Evolutionary conservation across 2,888 invertebrate species (phyloP), one percentile per base, ranked within the genome.

Genomic region (Cremastobaeus sp.): DNA sequence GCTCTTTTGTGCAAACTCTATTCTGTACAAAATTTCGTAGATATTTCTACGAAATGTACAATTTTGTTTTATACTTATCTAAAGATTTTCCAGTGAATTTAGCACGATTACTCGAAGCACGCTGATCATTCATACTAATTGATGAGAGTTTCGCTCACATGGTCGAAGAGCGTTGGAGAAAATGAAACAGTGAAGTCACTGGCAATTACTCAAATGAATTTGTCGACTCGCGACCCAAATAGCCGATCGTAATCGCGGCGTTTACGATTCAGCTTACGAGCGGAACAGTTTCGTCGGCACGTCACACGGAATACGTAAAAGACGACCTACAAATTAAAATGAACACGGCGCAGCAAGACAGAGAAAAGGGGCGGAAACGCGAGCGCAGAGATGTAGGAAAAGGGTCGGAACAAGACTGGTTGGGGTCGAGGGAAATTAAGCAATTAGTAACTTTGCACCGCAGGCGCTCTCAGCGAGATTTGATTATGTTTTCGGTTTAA

Each of bases 401-500:
- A 64, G 59, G 69, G 47, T 28, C 11, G 28, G 35, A 45, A 32
- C 64, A 65, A 39, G 41, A 37, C 70, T 68, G 65, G 73, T 14
- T 57, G 75, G 80, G 82, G 84, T 76, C 81, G 84, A 83, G 84
- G 83, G 83, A 86, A 86, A 86, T 87, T 86, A 85, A 86, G 85
- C 86, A 87, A 86, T 87, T 86, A 86, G 86, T 86, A 87, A 87
- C 84, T 86, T 85, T 84, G 85, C 84, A 83, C 86, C 84, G 80
- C 84, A 82, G 82, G 80, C 84, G 83, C 84, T 83, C 82, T 83
- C 83, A 83, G 82, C 82, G 82, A 85, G 84, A 86, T 87, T 87
- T 86, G 86, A 87, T 86, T 86, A 87, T 86, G 86, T 86, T 87
- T 85, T 86, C 83, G 85, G 84, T 83, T 83, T 84, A 84, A 85